Evolutionary conservation across 2,113 vertebrate species (phyloP).

Genomic region (Micronisus gabar): DNA sequence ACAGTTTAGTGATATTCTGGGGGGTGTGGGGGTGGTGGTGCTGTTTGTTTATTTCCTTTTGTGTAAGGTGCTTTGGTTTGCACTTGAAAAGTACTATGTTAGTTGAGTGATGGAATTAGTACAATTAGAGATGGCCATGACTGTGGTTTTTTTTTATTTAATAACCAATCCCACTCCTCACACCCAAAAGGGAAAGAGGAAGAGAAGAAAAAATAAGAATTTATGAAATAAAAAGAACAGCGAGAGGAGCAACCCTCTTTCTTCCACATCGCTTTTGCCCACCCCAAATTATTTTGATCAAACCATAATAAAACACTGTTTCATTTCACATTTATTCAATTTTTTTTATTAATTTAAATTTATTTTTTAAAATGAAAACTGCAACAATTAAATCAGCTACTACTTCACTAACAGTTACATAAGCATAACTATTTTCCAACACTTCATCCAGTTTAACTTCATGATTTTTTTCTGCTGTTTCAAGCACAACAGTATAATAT

Average conservation of each 20-base stretch:
- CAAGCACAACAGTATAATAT: background rate
- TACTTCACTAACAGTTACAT: background rate
- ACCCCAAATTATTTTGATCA: background rate
- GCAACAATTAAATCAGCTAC: background rate
- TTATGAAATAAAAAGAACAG: background rate
- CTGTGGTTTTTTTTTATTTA: background rate
- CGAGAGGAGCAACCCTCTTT: rapidly evolving
- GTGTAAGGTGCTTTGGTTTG: background rate
- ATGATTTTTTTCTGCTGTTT: background rate
- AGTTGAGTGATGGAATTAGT: background rate
- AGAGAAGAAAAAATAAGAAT: background rate
- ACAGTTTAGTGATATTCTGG: rapidly evolving
- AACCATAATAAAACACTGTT: background rate
- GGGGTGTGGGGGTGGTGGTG: rapidly evolving
- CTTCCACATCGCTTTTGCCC: background rate
- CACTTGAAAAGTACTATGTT: background rate
- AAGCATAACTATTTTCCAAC: background rate
- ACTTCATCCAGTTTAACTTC: background rate
- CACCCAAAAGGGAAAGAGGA: background rate
- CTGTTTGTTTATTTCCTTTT: background rate
- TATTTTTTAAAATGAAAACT: background rate
- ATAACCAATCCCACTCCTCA: background rate
- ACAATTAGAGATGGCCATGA: background rate
- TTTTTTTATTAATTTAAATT: background rate
- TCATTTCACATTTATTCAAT: background rate